phyloP scores from a whole-genome alignment of 1,140 invertebrate species.

The Liolophura sinensis region DNA sequence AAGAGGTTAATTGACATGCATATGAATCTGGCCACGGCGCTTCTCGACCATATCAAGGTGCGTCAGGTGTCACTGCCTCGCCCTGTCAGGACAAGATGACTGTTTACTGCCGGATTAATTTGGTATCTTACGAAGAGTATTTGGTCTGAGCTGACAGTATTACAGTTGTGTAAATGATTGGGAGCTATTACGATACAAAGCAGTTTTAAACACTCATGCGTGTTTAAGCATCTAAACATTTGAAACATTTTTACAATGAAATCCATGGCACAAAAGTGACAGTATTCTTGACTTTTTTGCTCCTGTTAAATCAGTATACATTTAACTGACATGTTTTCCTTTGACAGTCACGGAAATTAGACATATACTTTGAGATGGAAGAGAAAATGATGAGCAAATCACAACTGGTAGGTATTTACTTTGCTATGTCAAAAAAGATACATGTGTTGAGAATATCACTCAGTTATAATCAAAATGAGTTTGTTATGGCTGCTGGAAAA shows the following conservation, averaged over 20 bases:
- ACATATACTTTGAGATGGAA: slow-evolving; percentile 96
- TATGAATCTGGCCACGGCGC: slow-evolving; percentile 93
- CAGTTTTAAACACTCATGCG: too few relatives aligned
- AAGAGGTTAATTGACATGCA: slow-evolving; percentile 98
- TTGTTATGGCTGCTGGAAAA: too few relatives aligned
- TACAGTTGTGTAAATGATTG: too few relatives aligned
- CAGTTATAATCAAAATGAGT: not conserved
- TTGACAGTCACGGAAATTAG: slow-evolving; percentile 77
- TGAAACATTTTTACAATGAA: too few relatives aligned
- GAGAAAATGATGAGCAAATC: slow-evolving; percentile 88
- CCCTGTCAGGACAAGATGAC: too few relatives aligned
- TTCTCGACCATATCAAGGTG: slow-evolving; percentile 84
- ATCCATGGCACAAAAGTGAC: too few relatives aligned
- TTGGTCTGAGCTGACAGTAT: too few relatives aligned
- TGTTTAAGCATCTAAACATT: too few relatives aligned
- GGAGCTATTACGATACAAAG: too few relatives aligned
- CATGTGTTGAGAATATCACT: not conserved
- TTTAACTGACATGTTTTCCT: not conserved
- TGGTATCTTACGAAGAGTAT: not conserved
- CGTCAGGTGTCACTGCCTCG: not conserved
- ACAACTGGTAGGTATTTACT: slow-evolving; percentile 36
- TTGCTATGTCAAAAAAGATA: too few relatives aligned
- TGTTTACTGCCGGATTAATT: not conserved
- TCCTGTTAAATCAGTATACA: not conserved
- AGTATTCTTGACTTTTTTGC: too few relatives aligned